These are phyloP conservation scores for Danaus plexippus DNA, from an alignment of 1,140 invertebrate genomes.

Conservation along the genomic window DNA sequence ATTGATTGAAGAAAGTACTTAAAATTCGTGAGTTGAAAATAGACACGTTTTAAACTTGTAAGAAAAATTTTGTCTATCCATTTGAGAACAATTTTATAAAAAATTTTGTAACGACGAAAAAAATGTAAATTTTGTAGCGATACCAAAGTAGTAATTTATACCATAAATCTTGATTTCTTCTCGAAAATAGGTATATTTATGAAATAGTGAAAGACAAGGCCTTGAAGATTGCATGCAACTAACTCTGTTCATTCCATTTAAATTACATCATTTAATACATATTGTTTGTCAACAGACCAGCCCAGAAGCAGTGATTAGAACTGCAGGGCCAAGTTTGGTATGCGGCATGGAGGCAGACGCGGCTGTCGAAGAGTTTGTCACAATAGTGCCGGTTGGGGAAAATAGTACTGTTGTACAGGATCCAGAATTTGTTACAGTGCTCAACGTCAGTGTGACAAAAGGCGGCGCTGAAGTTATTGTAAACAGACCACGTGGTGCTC, in stretches of 20 bases:
- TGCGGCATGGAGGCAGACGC: slow-evolving; percentile 61
- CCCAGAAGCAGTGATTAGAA: slow-evolving; percentile 38
- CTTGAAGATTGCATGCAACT: slow-evolving; percentile 25
- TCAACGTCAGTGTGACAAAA: slow-evolving; percentile 57
- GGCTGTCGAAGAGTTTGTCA: slow-evolving; percentile 65
- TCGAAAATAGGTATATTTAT: too few relatives aligned
- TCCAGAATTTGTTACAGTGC: slow-evolving; percentile 65
- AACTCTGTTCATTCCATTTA: slow-evolving; percentile 32
- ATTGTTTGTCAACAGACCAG: slow-evolving; percentile 34
- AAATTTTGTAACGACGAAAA: too few relatives aligned
- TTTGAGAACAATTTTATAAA: too few relatives aligned
- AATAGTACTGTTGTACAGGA: slow-evolving; percentile 44
- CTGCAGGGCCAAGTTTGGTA: slow-evolving; percentile 39
- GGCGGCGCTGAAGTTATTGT: slow-evolving; percentile 82
- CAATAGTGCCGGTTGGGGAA: slow-evolving; percentile 69
- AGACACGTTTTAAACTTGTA: slow-evolving; percentile 14
- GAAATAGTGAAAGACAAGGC: slow-evolving; percentile 47
- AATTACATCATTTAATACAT: slow-evolving; percentile 47
- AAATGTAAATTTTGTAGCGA: too few relatives aligned
- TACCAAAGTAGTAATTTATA: too few relatives aligned
- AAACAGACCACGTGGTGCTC: slow-evolving; percentile 88
- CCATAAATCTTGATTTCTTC: too few relatives aligned
- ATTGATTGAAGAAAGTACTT: slow-evolving; percentile 58
- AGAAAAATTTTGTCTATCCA: background rate
- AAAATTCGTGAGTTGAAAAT: slow-evolving; percentile 42